phyloP scores from a whole-genome alignment of 2,797 vertebrate species.

The Tenualosa thibaudeaui region DNA sequence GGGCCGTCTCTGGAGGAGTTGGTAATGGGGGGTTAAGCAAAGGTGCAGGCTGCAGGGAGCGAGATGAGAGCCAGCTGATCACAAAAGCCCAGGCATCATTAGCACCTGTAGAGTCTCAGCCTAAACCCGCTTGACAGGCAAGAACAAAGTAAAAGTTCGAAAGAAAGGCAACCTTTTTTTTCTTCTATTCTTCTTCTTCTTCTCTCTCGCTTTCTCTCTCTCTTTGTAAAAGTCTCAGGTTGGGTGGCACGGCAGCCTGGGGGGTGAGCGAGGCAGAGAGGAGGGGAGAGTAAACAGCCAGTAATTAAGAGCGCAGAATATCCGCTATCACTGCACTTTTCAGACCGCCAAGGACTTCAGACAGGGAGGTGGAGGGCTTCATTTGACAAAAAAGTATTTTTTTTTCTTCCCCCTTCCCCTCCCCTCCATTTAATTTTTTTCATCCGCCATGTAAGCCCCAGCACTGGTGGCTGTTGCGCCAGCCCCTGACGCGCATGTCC shows the following conservation, averaged over 20 bases:
- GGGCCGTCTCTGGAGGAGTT: not conserved
- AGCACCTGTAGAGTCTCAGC: slow-evolving; percentile 11
- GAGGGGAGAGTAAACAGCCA: slow-evolving; percentile 71
- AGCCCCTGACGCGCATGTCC: slow-evolving; percentile 49
- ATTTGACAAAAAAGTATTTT: slow-evolving; percentile 39
- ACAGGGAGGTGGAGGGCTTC: slow-evolving; percentile 48
- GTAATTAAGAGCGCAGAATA: slow-evolving; percentile 76
- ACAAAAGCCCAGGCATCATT: not conserved
- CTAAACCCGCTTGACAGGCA: not conserved
- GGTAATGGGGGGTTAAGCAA: slow-evolving; percentile 5
- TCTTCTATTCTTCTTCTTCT: not conserved
- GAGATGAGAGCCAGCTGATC: not conserved
- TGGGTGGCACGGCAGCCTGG: slow-evolving; percentile 40
- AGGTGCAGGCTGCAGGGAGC: not conserved
- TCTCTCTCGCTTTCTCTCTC: slow-evolving; percentile 26
- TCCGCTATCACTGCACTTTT: slow-evolving; percentile 75
- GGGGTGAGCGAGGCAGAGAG: slow-evolving; percentile 37
- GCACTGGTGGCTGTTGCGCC: slow-evolving; percentile 17
- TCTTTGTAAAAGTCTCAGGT: slow-evolving; percentile 51
- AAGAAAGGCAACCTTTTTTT: slow-evolving; percentile 24
- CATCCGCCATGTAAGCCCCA: slow-evolving; percentile 62
- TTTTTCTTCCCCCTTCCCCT: not conserved
- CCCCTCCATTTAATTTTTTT: slow-evolving; percentile 46
- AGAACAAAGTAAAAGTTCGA: slow-evolving; percentile 43
- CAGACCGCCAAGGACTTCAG: slow-evolving; percentile 65